Evolutionary conservation across 2,113 vertebrate species (phyloP).

Genomic region (Nycticorax nycticorax): DNA sequence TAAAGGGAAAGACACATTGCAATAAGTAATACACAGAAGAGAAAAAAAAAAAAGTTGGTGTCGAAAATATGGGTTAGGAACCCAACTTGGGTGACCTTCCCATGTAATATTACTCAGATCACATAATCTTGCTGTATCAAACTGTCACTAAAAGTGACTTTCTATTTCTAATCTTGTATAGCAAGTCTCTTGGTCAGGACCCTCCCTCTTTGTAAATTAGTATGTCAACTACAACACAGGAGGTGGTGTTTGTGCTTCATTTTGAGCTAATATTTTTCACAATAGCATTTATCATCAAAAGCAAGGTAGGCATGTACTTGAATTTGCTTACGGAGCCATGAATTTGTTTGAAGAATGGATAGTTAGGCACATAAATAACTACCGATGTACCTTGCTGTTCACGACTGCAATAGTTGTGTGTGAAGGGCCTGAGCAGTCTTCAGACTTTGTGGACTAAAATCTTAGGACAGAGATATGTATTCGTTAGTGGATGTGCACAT

Average conservation of each 20-base stretch:
- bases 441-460: background rate
- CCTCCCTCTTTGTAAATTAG: background rate
- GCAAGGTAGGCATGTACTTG: background rate
- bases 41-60: rapidly evolving
- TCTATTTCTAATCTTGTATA: background rate
- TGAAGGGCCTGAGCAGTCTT: background rate
- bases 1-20: background rate
- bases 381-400: background rate
- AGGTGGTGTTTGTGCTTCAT: background rate
- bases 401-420: too few relatives aligned
- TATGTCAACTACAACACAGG: background rate
- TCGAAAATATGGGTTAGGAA: background rate
- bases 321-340: background rate
- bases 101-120: background rate
- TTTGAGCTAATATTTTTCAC: background rate
- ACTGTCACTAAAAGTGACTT: background rate
- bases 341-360: background rate
- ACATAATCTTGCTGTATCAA: background rate
- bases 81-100: background rate
- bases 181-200: background rate
- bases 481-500: background rate
- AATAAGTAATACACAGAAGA: background rate
- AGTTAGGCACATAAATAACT: background rate
- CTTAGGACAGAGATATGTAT: background rate
- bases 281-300: background rate